Base-by-base conservation (phyloP, 2,113 vertebrate genomes). In the Leptobrachium leishanense region DNA sequence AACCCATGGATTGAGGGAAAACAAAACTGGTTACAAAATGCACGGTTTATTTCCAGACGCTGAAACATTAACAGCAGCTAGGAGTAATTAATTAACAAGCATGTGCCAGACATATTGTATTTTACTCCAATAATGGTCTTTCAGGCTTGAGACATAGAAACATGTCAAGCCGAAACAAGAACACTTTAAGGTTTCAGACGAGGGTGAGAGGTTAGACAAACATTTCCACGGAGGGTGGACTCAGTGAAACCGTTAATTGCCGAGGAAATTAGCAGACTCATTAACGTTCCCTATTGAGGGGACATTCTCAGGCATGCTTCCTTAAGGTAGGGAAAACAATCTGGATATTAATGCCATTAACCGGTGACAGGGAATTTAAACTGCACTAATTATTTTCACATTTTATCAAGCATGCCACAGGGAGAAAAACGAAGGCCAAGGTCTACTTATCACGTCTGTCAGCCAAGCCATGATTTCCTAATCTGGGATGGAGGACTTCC, bases 361-460 rank as follows among this genome's bases (percentile, higher is more conserved):
- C 74, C 76, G 0, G 11, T 59, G 31, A 44, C 15, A 85, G 66
- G 85, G 86, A 83, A 79, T 74, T 65, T 75, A 82, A 83, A 65
- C 0, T 12, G 76, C 11, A 44, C 82, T 13, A 83, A 84, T 85
- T 86, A 83, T 77, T 74, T 81, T 83, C n/a, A 1, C 79, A 77
- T 83, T 83, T 82, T 77, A 77, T 84, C 74, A 84, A 79, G 43
- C 2, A 13, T 62, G 63, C 69, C 84, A 82, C 2, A 79, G 68
- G 68, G 83, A 72, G 54, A 85, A 78, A 88, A 84, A 39, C 7
- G 2, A 5, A 80, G 82, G 82, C 82, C 86, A 85, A 65, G 63
- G 76, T 54, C 53, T 57, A 81, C 55, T 77, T 83, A 85, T 64
- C 77, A 62, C 68, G 46, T 81, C 44, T 76, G 68, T 59, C 0